Base-by-base conservation (phyloP, 2,888 invertebrate genomes). In the Panopea generosa region DNA sequence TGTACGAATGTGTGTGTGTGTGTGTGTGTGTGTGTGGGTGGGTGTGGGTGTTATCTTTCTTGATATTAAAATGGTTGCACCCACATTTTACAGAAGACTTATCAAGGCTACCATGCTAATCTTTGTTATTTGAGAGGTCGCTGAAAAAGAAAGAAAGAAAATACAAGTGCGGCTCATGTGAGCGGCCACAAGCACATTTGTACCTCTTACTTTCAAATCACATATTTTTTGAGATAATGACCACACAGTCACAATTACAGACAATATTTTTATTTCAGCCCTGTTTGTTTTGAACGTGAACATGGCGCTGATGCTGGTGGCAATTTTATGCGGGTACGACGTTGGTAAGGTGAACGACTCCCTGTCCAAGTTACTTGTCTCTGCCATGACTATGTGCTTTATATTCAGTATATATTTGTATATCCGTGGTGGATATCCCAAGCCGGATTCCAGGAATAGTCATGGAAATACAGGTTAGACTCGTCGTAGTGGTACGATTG, bases 201-300 rank as follows among this genome's bases (percentile, higher is more conserved):
- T 40, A 40, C 9, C 40, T 11, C 16, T 40, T 40, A 11, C 40
- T 16, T n/a, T n/a, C n/a, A n/a, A n/a, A n/a, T n/a, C n/a, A n/a
- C n/a, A n/a, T n/a, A n/a, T n/a, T n/a, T n/a, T n/a, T n/a, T n/a
- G n/a, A n/a, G n/a, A n/a, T n/a, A n/a, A n/a, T n/a, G n/a, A n/a
- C n/a, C n/a, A n/a, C n/a, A n/a, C 40, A 11, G 40, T 40, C 40
- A 40, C 9, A 16, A 22, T 1, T 45, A 45, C n/a, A 26, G 45
- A 2, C 1, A 11, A 2, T 22, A 20, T 59, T 33, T n/a, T 24
- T 29, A 53, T 67, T 67, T 24, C 71, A 81, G 83, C 77, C n/a
- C 49, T 80, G 24, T 65, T 76, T 55, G 78, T 74, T 2, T 53
- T 83, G 29, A 14, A 45, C 3, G 11, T 69, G 26, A 83, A 83